Conservation (phyloP, 1,140 invertebrate genomes). For the Cydia fagiglandana region DNA sequence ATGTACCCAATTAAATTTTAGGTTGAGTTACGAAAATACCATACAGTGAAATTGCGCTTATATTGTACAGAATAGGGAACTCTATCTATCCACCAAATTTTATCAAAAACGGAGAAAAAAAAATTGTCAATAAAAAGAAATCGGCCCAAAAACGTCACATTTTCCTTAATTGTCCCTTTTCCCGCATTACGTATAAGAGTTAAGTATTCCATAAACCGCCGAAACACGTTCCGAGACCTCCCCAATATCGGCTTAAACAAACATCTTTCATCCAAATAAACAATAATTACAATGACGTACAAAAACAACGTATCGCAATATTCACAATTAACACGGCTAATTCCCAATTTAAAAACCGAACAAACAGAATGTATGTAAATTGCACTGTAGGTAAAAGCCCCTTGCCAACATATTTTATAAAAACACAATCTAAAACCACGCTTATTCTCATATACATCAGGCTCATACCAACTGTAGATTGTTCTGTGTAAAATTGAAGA, state of each 20-base stretch:
- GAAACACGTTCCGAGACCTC: neutral
- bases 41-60: no score
- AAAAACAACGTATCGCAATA: slow-evolving; percentile 54
- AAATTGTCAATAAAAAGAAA: no score
- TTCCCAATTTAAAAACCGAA: slow-evolving; percentile 77
- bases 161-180: no score
- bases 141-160: no score
- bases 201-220: neutral
- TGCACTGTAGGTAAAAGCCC: slow-evolving; percentile 72
- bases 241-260: slow-evolving; percentile 2
- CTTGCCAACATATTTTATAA: slow-evolving; percentile 40
- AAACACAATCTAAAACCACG: slow-evolving; percentile 36
- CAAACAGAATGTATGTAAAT: slow-evolving; percentile 78
- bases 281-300: slow-evolving; percentile 32
- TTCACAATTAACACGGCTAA: slow-evolving; percentile 68
- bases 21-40: no score
- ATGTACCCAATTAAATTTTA: no score
- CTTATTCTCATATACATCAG: slow-evolving; percentile 42
- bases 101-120: no score
- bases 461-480: slow-evolving; percentile 28
- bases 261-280: slow-evolving; percentile 28
- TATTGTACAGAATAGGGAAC: no score
- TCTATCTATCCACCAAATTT: no score
- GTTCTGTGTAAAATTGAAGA: slow-evolving; percentile 53
- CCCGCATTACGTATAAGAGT: no score